Evolutionary conservation across 2,797 vertebrate genomes (phyloP).

Genomic region (Alauda arvensis): DNA sequence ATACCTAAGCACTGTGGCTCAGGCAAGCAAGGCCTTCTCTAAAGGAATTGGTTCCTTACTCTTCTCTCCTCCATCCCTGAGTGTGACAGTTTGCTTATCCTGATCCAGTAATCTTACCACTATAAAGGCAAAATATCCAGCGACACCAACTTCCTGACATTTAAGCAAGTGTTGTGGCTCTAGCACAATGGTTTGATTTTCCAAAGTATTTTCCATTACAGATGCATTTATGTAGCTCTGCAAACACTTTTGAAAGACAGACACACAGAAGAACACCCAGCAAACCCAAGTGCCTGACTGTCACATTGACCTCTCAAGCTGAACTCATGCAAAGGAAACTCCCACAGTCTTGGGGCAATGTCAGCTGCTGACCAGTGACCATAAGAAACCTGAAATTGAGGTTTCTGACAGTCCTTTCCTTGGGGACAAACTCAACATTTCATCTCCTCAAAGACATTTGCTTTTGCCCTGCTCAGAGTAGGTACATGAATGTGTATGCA

Average conservation of each 20-base stretch:
- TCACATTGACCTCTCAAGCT: background rate
- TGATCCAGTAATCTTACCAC: background rate
- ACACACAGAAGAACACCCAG: background rate
- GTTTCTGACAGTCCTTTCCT: background rate
- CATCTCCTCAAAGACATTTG: background rate
- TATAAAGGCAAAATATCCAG: background rate
- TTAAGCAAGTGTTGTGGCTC: background rate
- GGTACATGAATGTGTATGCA: fast-evolving
- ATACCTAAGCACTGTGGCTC: background rate
- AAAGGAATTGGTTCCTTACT: background rate
- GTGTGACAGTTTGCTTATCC: background rate
- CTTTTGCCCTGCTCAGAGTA: background rate
- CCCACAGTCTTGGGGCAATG: background rate
- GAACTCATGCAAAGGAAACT: background rate
- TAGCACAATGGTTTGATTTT: background rate
- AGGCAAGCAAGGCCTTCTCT: background rate
- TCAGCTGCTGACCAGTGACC: background rate
- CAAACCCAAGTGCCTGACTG: background rate
- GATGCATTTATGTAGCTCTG: background rate
- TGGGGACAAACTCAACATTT: background rate
- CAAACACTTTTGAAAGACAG: background rate
- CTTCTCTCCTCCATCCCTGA: background rate
- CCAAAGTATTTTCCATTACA: background rate
- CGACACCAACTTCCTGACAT: background rate
- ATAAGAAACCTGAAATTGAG: background rate